Conservation (phyloP, 2,888 invertebrate species). For the Plusia festucae region DNA sequence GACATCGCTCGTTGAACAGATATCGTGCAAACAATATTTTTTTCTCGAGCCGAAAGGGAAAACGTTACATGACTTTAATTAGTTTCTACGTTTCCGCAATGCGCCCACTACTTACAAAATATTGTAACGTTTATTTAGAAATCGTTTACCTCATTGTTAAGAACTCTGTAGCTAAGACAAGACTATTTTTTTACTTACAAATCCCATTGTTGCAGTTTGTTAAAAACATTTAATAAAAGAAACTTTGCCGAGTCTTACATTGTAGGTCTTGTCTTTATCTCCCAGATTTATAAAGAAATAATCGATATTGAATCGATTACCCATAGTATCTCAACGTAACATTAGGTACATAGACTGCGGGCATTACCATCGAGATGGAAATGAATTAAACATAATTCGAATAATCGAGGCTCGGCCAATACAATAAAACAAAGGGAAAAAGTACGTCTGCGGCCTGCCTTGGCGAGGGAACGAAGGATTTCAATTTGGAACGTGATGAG, state of each 20-base stretch:
- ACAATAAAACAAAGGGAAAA: conserved; percentile 87
- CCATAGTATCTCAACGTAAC: conserved; percentile 59
- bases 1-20: conserved; percentile 28
- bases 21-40: conserved; percentile 47
- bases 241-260: too few species aligned
- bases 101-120: conserved; percentile 3
- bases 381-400: conserved; percentile 89
- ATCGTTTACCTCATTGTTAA: neutral
- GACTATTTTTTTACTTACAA: neutral
- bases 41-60: conserved; percentile 18
- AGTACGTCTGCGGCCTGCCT: conserved; percentile 80
- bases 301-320: conserved; percentile 58
- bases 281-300: conserved; percentile 29
- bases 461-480: conserved; percentile 85
- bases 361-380: conserved; percentile 84
- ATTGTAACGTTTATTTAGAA: neutral
- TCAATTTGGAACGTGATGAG: conserved; percentile 90
- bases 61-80: conserved; percentile 20
- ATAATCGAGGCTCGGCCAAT: conserved; percentile 86
- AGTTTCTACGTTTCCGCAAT: conserved; percentile 31
- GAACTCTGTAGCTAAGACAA: neutral
- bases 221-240: neutral
- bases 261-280: conserved; percentile 9
- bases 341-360: conserved; percentile 68
- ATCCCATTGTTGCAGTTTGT: neutral